Evolutionary conservation across 2,888 invertebrate species (phyloP).

Genomic region (Formica aserva): DNA sequence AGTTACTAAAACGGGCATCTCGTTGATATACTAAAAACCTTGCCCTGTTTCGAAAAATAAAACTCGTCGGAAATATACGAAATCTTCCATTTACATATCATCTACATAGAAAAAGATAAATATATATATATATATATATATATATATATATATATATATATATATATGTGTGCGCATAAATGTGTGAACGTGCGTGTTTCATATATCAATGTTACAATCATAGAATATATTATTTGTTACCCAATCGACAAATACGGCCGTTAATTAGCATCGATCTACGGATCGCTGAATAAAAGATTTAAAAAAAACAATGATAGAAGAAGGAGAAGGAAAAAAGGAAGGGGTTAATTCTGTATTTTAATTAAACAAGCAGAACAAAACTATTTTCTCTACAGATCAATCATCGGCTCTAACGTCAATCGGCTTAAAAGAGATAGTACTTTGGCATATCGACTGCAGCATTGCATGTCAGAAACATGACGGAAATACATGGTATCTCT

Average conservation of each 20-base stretch:
- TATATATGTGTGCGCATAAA: not conserved
- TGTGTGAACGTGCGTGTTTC: not conserved
- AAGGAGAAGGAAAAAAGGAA: not conserved
- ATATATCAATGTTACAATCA: not conserved
- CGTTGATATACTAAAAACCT: constrained; percentile 17
- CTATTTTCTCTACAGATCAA: constrained; percentile 39
- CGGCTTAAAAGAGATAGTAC: constrained; percentile 7
- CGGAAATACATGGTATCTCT: not conserved
- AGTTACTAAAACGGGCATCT: not conserved
- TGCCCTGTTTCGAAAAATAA: constrained; percentile 44
- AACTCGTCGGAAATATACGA: constrained; percentile 79
- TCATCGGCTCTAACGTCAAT: constrained; percentile 20
- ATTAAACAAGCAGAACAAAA: constrained; percentile 48
- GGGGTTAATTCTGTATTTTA: constrained; percentile 61
- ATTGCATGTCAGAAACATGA: not conserved
- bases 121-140: not conserved
- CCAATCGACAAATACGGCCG: not conserved
- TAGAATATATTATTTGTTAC: not conserved
- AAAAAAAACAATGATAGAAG: not conserved
- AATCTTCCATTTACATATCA: constrained; percentile 86
- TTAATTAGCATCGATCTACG: constrained; percentile 8
- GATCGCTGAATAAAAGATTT: not conserved
- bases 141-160: not conserved
- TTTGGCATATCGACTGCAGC: constrained; percentile 2
- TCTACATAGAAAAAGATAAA: constrained; percentile 64